Percentiles rank a stretch among this genome's conserved stretches.
Conservation (phyloP, 2,797 vertebrate genomes). For the Anas capensis region DNA sequence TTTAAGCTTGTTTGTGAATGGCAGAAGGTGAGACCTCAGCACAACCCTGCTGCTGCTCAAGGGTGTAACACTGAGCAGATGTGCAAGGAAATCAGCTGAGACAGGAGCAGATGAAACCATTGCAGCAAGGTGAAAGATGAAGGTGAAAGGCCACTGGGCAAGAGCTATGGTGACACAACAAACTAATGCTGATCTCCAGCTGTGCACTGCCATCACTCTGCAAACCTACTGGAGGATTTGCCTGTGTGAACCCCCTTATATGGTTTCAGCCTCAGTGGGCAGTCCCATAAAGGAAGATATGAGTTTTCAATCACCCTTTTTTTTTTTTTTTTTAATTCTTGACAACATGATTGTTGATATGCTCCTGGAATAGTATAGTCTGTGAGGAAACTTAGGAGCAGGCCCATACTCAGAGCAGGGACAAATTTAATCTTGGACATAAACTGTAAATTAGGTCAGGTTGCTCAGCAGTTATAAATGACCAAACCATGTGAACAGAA, state of each 20-base stretch:
- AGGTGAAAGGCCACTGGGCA: background rate
- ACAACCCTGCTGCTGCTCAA: background rate
- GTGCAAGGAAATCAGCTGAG: background rate
- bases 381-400: background rate
- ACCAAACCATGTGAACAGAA: background rate
- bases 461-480: background rate
- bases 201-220: background rate
- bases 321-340: background rate
- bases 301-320: background rate
- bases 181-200: accelerated
- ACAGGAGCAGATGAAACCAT: background rate
- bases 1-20: background rate
- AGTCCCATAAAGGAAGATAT: background rate
- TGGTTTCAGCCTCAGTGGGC: background rate
- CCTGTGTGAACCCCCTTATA: accelerated
- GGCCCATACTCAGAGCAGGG: background rate
- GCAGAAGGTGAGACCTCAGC: background rate
- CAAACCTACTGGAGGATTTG: background rate
- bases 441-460: background rate
- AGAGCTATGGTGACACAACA: background rate
- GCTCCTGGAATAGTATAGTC: background rate
- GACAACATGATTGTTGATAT: background rate
- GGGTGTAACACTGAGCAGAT: background rate
- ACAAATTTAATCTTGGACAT: background rate
- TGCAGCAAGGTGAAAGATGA: background rate